Percentiles rank a stretch among this genome's conserved stretches.
Evolutionary conservation across 2,113 vertebrate genomes (phyloP).

Genomic region (Seriola aureovittata): DNA sequence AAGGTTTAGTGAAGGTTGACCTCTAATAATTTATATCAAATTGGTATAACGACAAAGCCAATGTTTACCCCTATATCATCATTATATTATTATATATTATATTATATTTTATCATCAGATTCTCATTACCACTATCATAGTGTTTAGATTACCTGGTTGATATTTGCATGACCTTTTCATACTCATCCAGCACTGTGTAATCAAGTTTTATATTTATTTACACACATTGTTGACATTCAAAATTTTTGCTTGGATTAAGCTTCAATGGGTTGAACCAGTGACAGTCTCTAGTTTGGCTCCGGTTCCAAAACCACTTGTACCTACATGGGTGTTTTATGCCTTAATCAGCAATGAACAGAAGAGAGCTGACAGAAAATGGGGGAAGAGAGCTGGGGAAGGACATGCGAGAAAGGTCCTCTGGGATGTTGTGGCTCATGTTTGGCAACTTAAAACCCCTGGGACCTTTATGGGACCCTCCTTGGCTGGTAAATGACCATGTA

Average conservation of each 20-base stretch:
- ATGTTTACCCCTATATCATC: too few relatives aligned
- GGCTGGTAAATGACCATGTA: background rate
- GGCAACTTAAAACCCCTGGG: background rate
- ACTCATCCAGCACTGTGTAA: background rate
- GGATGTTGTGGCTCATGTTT: background rate
- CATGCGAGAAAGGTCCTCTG: background rate
- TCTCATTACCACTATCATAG: too few relatives aligned
- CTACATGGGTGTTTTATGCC: background rate
- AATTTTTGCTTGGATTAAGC: background rate
- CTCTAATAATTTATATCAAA: too few relatives aligned
- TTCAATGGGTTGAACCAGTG: background rate
- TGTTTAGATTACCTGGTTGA: background rate
- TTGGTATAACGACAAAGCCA: too few relatives aligned
- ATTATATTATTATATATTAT: too few relatives aligned
- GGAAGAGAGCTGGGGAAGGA: background rate
- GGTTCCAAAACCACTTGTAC: too few relatives aligned
- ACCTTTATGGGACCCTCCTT: background rate
- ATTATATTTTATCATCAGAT: background rate
- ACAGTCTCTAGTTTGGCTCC: too few relatives aligned
- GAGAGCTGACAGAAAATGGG: constrained; percentile 6
- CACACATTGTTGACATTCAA: constrained; percentile 6
- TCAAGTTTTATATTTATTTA: background rate
- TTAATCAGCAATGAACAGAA: background rate
- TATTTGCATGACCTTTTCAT: background rate
- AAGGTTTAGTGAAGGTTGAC: too few relatives aligned